Percentiles rank a stretch among this genome's conserved stretches.
phyloP scores from a whole-genome alignment of 2,113 vertebrate genomes.

The Paedocypris sp. region DNA sequence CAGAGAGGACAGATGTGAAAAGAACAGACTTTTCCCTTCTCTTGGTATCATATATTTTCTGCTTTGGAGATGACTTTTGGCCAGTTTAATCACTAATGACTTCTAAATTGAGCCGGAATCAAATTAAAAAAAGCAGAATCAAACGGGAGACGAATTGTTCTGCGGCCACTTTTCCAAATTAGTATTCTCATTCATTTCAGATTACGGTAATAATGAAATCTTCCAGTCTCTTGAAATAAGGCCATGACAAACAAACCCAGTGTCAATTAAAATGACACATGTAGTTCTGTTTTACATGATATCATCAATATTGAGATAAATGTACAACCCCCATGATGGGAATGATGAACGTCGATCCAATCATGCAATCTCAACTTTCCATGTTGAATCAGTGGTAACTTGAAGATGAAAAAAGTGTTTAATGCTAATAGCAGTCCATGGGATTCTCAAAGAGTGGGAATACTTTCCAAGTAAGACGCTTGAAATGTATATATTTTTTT shows the following conservation, averaged over 20 bases:
- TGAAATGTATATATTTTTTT: too few relatives aligned
- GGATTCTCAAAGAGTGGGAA: too few relatives aligned
- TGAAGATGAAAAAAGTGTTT: too few relatives aligned
- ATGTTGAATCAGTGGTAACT: too few relatives aligned
- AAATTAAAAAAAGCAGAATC: slow-evolving; percentile 17
- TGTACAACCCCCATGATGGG: too few relatives aligned
- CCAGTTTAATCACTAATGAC: slow-evolving; percentile 30
- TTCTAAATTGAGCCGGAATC: slow-evolving; percentile 23
- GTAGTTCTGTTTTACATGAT: background rate
- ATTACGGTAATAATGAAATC: background rate
- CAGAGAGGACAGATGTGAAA: slow-evolving; percentile 17
- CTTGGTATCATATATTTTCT: slow-evolving; percentile 9
- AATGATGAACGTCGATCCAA: too few relatives aligned
- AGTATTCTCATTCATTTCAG: background rate
- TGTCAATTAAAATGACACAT: slow-evolving; percentile 12
- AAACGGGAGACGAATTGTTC: background rate
- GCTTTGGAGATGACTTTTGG: slow-evolving; percentile 11
- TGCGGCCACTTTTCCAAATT: background rate
- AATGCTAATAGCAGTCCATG: too few relatives aligned
- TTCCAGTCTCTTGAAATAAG: background rate
- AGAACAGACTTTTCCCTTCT: background rate
- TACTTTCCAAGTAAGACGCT: too few relatives aligned
- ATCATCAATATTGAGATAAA: background rate
- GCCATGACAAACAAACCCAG: background rate
- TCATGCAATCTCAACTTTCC: too few relatives aligned